Base-by-base conservation (phyloP, 2,888 invertebrate species). In the Andrena marginata region DNA sequence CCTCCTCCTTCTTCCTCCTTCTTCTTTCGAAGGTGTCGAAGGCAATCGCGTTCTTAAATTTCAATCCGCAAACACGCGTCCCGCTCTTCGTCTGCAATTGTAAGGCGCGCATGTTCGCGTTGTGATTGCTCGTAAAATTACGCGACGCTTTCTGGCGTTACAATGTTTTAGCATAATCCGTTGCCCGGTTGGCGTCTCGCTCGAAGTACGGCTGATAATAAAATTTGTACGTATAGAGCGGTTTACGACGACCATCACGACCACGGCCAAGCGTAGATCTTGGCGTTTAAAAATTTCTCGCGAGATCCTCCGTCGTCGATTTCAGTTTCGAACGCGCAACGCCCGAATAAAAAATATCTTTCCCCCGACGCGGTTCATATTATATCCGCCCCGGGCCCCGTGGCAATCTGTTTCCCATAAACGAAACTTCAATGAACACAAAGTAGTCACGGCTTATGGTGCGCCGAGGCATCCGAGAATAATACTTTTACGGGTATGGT, bases 21-120 rank as follows among this genome's bases (percentile, higher is more conserved):
- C 23, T 1, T 62, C 29, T 1, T 35, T 42, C n/a, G 3, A 49
- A 67, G 85, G 87, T 89, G 90, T 91, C 91, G 91, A 91, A 91
- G 90, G 91, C 86, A 89, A 91, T 91, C 91, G 87, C 85, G 89
- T 90, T 90, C 89, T 92, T 90, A 87, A 89, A 89, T 90, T 91
- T 91, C 89, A 86, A 71, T 51, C 69, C 26, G 65, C 20, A 75
- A 70, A 70, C 65, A 48, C 65, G 13, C 16, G 42, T 51, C 16
- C 59, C 51, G 77, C 72, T 8, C 70, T 49, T 75, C 35, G 23
- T 6, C 48, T 59, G 35, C 62, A 51, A 78, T 78, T 65, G 70
- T 35, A 60, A 60, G 62, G 31, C 8, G 16, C 33, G 26, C 31
- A 31, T 54, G 13, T 70, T 67, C 26, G 63, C 56, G 10, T 54